Percentiles rank a stretch among this genome's conserved stretches.
These are phyloP conservation scores for Origma solitaria DNA, from an alignment of 2,113 vertebrate species.

Conservation along the genomic window DNA sequence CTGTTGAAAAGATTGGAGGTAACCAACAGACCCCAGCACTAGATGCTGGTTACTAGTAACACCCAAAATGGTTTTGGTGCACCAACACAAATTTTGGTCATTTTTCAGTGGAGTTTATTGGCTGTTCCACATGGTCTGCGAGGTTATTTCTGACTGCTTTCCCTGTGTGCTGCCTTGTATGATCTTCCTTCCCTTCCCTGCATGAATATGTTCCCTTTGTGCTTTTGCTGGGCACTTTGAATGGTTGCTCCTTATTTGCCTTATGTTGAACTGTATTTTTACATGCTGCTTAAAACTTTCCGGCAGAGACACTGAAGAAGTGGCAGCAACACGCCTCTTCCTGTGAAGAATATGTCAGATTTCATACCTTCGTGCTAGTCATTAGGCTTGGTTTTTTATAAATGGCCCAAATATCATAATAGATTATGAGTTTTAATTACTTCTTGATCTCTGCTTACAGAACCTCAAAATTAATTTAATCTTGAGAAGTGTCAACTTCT, in stretches of 20 bases:
- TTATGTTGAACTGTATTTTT: not conserved
- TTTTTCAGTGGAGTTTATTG: not conserved
- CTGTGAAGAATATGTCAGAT: not conserved
- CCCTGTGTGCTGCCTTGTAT: not conserved
- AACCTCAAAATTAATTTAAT: not conserved
- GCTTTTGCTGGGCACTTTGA: not conserved
- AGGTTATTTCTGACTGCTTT: not conserved
- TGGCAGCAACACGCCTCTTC: not conserved
- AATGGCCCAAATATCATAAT: not conserved
- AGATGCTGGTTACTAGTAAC: not conserved
- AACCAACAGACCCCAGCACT: not conserved
- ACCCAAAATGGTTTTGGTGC: not conserved
- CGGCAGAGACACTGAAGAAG: not conserved
- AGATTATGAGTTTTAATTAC: not conserved
- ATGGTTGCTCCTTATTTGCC: not conserved
- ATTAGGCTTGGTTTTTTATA: not conserved
- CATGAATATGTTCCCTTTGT: accelerated
- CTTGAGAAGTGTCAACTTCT: conserved; percentile 4
- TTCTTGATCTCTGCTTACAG: not conserved
- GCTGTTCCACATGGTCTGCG: not conserved
- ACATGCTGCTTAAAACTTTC: not conserved
- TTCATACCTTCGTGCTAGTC: not conserved
- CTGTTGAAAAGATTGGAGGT: not conserved
- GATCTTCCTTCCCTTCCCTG: too few relatives aligned
- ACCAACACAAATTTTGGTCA: not conserved